Conservation (phyloP, 2,113 vertebrate genomes). For the Aphyosemion australe region DNA sequence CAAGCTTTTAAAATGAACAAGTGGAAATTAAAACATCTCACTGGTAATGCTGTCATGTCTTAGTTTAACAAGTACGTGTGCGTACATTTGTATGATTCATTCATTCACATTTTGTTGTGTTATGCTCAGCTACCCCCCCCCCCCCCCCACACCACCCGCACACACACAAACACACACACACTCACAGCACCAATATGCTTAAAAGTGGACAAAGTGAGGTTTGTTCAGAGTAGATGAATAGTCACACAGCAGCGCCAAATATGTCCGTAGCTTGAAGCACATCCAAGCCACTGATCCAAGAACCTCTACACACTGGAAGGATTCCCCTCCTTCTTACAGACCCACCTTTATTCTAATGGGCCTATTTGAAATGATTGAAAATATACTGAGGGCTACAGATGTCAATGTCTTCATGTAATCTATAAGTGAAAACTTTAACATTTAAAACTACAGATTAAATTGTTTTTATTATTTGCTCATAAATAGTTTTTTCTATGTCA, state of each 20-base stretch:
- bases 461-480: too few relatives aligned
- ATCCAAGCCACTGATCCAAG: conserved; percentile 4
- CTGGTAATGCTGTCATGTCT: not conserved
- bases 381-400: too few relatives aligned
- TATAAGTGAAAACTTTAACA: too few relatives aligned
- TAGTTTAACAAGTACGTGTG: not conserved
- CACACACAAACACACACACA: not conserved
- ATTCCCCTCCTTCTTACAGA: not conserved
- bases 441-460: too few relatives aligned
- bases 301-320: conserved; percentile 3
- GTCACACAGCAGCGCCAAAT: conserved; percentile 5
- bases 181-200: not conserved
- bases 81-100: not conserved
- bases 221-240: conserved; percentile 9
- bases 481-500: too few relatives aligned
- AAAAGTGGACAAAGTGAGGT: conserved; percentile 8
- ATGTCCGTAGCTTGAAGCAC: conserved; percentile 17
- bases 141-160: not conserved
- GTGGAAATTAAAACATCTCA: not conserved
- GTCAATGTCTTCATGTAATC: too few relatives aligned
- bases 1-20: not conserved
- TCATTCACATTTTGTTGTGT: not conserved
- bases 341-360: too few relatives aligned
- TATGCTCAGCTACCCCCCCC: not conserved
- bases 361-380: too few relatives aligned